phyloP scores from a whole-genome alignment of 2,113 vertebrate genomes.

The Geothlypis trichas region DNA sequence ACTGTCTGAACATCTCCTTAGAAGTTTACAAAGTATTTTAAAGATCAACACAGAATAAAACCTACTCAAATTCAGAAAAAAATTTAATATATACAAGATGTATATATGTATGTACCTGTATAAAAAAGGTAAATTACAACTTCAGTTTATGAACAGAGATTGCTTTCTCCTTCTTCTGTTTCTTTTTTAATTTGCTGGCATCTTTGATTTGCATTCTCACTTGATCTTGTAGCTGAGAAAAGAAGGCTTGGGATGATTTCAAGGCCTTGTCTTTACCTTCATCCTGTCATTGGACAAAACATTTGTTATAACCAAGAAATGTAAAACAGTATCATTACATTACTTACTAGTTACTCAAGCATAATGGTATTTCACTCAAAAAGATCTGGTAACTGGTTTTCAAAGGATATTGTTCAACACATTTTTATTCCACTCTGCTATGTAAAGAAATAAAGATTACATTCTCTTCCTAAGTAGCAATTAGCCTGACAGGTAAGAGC shows the following conservation, averaged over 20 bases:
- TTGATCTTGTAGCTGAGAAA: slow-evolving; percentile 95
- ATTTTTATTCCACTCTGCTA: background rate
- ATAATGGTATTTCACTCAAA: background rate
- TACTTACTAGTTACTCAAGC: background rate
- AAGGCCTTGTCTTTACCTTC: slow-evolving; percentile 93
- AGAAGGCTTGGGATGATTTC: slow-evolving; percentile 93
- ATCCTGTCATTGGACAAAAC: slow-evolving; percentile 75
- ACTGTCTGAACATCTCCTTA: background rate
- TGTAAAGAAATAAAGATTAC: background rate
- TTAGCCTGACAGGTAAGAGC: background rate
- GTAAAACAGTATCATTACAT: background rate
- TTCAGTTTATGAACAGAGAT: slow-evolving; percentile 91
- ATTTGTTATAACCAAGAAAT: background rate
- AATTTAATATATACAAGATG: slow-evolving; percentile 40
- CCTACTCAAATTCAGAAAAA: background rate
- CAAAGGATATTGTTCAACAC: background rate
- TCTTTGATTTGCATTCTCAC: slow-evolving; percentile 91
- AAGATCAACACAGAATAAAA: background rate
- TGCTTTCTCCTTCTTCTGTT: slow-evolving; percentile 79
- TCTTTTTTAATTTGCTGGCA: slow-evolving; percentile 77
- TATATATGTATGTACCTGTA: background rate
- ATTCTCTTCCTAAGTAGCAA: background rate
- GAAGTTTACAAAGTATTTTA: background rate
- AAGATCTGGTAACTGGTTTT: background rate
- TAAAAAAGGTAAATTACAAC: slow-evolving; percentile 71